These are phyloP conservation scores for Nothocercus nigrocapillus DNA, from an alignment of 2,113 vertebrate genomes.

Conservation along the genomic window DNA sequence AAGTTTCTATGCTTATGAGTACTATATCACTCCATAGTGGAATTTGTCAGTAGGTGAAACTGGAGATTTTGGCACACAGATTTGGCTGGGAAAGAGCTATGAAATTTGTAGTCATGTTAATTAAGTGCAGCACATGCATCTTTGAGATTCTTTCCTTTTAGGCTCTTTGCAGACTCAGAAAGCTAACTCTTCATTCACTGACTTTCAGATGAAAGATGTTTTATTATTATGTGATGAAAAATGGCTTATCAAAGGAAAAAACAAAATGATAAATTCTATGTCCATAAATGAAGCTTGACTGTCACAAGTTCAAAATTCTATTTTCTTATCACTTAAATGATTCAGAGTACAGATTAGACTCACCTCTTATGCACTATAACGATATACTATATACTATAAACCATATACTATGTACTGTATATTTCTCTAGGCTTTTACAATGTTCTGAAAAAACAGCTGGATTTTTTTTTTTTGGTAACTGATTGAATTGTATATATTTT, in stretches of 20 bases:
- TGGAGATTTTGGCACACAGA: background rate
- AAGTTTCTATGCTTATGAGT: background rate
- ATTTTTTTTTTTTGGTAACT: background rate
- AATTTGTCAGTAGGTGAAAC: background rate
- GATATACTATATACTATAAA: background rate
- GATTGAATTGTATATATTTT: background rate
- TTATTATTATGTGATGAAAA: constrained; percentile 59
- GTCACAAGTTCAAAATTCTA: constrained; percentile 46
- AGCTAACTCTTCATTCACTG: constrained; percentile 27
- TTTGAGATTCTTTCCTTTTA: background rate
- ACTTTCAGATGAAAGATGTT: constrained; percentile 55
- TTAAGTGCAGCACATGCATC: background rate
- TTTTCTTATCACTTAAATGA: constrained; percentile 39
- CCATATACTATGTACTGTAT: background rate
- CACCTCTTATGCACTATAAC: background rate
- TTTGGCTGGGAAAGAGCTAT: background rate
- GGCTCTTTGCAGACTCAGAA: background rate
- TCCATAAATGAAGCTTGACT: constrained; percentile 28
- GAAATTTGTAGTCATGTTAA: background rate
- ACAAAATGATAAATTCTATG: background rate
- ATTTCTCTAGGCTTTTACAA: background rate
- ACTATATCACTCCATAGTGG: background rate
- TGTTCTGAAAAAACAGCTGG: background rate
- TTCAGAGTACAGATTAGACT: constrained; percentile 34
- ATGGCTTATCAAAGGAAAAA: constrained; percentile 41